phyloP scores from a whole-genome alignment of 2,888 invertebrate genomes.

The Eupithecia exiguata region DNA sequence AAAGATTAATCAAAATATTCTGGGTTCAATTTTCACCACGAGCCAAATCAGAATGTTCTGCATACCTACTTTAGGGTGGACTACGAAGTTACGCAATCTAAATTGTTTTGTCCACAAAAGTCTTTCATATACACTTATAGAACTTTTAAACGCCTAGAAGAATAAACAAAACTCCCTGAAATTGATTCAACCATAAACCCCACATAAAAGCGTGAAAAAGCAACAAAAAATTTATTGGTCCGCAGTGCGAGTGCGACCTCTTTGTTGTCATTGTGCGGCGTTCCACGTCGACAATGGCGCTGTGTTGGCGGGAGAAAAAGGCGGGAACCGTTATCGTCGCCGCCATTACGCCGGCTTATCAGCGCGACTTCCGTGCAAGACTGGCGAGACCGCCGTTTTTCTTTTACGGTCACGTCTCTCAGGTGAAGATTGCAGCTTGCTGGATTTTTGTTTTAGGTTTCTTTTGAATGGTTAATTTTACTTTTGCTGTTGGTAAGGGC shows the following conservation, averaged over 20 bases:
- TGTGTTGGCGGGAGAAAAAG: slow-evolving; percentile 81
- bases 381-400: slow-evolving; percentile 73
- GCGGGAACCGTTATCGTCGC: slow-evolving; percentile 81
- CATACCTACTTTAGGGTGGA: not conserved
- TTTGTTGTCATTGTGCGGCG: slow-evolving; percentile 69
- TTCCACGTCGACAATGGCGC: slow-evolving; percentile 75
- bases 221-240: slow-evolving; percentile 69
- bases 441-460: slow-evolving; percentile 44
- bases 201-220: slow-evolving; percentile 59
- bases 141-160: not conserved
- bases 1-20: not conserved
- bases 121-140: not conserved
- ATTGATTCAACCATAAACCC: slow-evolving; percentile 55
- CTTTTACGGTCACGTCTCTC: slow-evolving; percentile 82
- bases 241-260: slow-evolving; percentile 61
- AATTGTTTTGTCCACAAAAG: not conserved
- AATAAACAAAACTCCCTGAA: slow-evolving; percentile 36
- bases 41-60: not conserved
- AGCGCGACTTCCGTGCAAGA: slow-evolving; percentile 73
- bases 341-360: slow-evolving; percentile 83
- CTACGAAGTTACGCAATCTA: not conserved
- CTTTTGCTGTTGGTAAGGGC: not conserved
- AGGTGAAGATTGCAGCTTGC: slow-evolving; percentile 65
- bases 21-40: not conserved
- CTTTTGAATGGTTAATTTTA: not conserved